Base-by-base conservation (phyloP, 1,140 invertebrate species). In the Agrypnia vestita region DNA sequence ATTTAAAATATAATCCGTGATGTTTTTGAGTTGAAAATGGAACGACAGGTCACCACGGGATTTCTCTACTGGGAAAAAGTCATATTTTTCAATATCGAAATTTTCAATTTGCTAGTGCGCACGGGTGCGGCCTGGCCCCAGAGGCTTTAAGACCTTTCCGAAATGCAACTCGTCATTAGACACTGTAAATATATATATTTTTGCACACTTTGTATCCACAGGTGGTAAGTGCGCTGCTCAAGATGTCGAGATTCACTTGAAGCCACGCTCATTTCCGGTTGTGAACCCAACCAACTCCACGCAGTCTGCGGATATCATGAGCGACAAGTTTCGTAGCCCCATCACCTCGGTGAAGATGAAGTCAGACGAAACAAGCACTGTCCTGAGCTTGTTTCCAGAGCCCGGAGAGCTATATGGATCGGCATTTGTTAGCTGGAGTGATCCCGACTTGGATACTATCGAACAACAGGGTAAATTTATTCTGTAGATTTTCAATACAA, bases 351-450 rank as follows among this genome's bases (percentile, higher is more conserved):
- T 61, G 15, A 4, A 0, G 17, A 12, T 61, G 15, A 17, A 21
- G 6, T 61, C 56, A 10, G 17, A 61, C 56, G 11, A 8, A 15
- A 12, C 12, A 4, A 21, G 3, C 15, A 19, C 17, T 4, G 15
- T 6, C 4, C 17, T 61, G 15, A 17, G 15, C 15, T 13, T 83
- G 25, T 17, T 53, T 73, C 94, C 94, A 0, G 84, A 91, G 7
- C 89, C 93, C 0, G 94, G 94, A 12, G 91, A 92, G 83, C 95
- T 94, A 93, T 95, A 92, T 88, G 92, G 91, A 3, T 91, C 93
- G 35, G 93, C 93, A 8, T 95, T 94, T 87, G 86, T 94, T 76
- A 90, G 91, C n/a, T 93, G 92, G 91, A 88, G 87, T 6, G 91
- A 93, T 89, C 93, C 92, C 9, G 87, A 91, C 83, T 90, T 89